Evolutionary conservation across 2,888 invertebrate species (phyloP).

Genomic region (Cheiracanthium punctorium): DNA sequence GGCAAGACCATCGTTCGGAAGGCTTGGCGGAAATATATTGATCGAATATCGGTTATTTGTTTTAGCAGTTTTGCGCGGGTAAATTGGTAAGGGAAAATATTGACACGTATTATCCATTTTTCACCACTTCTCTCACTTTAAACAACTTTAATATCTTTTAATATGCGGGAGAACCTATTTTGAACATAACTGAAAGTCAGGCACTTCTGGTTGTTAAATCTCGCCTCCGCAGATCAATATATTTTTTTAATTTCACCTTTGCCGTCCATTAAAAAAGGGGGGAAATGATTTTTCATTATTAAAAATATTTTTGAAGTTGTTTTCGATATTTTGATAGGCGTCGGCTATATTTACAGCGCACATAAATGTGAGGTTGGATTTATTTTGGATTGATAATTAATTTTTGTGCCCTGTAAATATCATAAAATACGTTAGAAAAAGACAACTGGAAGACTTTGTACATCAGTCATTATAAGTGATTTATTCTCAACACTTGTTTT

Average conservation of each 20-base stretch:
- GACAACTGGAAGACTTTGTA: no score
- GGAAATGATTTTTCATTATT: not conserved
- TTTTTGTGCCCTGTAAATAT: no score
- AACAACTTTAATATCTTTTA: constrained; percentile 42
- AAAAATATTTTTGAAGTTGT: not conserved
- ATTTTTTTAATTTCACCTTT: not conserved
- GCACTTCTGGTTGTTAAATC: not conserved
- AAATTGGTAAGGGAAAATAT: constrained; percentile 57
- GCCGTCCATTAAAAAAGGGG: not conserved
- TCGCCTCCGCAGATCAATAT: not conserved
- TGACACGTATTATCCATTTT: constrained; percentile 54
- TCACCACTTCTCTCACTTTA: constrained; percentile 46
- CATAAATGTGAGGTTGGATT: no score
- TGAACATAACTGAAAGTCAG: not conserved
- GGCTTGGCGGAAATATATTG: constrained; percentile 15
- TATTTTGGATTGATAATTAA: no score
- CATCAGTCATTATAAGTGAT: no score
- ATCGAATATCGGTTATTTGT: constrained; percentile 58
- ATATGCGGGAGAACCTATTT: not conserved
- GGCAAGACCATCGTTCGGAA: not conserved
- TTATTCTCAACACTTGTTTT: no score
- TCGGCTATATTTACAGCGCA: no score
- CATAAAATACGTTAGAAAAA: no score
- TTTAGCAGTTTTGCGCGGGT: constrained; percentile 31
- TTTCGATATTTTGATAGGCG: no score